Evolutionary conservation across 1,140 invertebrate genomes (phyloP).

Genomic region (Lepidurus arcticus): DNA sequence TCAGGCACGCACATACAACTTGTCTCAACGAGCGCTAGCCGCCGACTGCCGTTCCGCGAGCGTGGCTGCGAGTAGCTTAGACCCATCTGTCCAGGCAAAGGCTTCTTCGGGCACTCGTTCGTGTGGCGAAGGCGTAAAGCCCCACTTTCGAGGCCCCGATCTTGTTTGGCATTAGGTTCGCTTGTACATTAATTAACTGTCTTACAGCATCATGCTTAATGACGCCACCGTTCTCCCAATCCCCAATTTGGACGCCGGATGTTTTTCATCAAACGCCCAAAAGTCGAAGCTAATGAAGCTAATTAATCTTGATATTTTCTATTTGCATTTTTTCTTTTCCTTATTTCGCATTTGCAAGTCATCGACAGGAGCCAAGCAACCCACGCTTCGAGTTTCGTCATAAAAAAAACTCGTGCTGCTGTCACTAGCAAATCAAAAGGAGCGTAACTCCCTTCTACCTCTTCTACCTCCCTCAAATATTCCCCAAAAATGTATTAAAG

Average conservation of each 20-base stretch:
- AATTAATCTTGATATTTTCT: not conserved
- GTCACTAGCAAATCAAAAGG: too few relatives aligned
- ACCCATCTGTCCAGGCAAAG: too few relatives aligned
- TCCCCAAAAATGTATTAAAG: too few relatives aligned
- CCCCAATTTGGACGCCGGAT: not conserved
- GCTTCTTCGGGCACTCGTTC: not conserved
- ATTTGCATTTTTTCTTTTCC: not conserved
- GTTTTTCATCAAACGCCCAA: not conserved
- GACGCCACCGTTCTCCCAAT: not conserved
- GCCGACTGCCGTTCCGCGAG: too few relatives aligned
- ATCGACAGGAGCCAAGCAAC: not conserved
- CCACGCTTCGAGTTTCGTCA: not conserved
- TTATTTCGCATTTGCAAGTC: conserved; percentile 19
- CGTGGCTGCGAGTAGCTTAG: too few relatives aligned
- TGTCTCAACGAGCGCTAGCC: too few relatives aligned
- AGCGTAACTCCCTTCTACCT: too few relatives aligned
- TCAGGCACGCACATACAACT: too few relatives aligned
- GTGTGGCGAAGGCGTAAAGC: not conserved
- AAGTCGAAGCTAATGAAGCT: not conserved
- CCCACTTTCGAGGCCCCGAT: not conserved
- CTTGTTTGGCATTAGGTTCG: not conserved
- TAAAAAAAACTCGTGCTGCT: not conserved
- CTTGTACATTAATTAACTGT: not conserved
- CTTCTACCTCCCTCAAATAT: too few relatives aligned
- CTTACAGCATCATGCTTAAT: conserved; percentile 1